phyloP scores from a whole-genome alignment of 2,113 vertebrate species.

The Callopanchax toddi region DNA sequence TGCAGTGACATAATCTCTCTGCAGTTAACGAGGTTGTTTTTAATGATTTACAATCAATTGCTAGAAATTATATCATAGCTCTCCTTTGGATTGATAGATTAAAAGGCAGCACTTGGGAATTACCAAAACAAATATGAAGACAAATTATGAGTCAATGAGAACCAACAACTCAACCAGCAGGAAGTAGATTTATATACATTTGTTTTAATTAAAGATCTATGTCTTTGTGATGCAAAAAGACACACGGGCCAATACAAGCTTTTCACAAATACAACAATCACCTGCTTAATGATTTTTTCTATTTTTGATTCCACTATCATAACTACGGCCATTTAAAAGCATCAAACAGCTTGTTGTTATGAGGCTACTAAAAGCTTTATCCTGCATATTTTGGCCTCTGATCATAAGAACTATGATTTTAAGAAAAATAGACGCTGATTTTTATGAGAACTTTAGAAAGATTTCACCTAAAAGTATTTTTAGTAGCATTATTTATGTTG shows the following conservation, averaged over 20 bases:
- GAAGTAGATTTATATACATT: background rate
- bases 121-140: background rate
- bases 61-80: background rate
- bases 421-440: background rate
- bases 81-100: background rate
- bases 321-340: background rate
- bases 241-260: background rate
- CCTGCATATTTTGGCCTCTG: too few species aligned
- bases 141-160: background rate
- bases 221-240: background rate
- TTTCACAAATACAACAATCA: constrained; percentile 2
- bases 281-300: background rate
- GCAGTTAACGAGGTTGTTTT: background rate
- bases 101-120: background rate
- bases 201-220: background rate
- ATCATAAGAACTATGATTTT: too few species aligned
- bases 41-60: constrained; percentile 5
- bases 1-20: constrained; percentile 8
- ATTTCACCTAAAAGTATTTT: too few species aligned
- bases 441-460: too few species aligned
- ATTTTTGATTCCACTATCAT: too few species aligned
- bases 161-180: background rate
- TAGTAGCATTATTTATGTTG: too few species aligned
- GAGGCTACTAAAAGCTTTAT: background rate
- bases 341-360: background rate